These are phyloP conservation scores for Channa argus DNA, from an alignment of 2,113 vertebrate species.

Conservation along the genomic window DNA sequence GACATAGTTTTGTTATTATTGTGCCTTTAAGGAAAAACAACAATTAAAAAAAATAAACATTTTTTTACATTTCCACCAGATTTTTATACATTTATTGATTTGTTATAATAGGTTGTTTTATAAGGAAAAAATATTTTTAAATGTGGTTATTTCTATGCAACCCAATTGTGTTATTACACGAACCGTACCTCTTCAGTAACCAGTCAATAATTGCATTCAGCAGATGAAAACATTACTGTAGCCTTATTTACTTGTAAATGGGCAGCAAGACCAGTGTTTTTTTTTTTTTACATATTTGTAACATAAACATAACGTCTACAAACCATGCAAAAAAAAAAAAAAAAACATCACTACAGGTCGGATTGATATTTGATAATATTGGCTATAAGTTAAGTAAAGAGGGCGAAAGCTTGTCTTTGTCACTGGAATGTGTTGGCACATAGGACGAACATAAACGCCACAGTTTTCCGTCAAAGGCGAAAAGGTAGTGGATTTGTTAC, in stretches of 20 bases:
- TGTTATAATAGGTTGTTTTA: constrained; percentile 67
- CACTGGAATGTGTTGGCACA: constrained; percentile 76
- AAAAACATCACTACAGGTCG: constrained; percentile 9
- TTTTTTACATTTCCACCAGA: constrained; percentile 54
- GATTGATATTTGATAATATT: constrained; percentile 24
- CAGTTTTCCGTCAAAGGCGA: constrained; percentile 48
- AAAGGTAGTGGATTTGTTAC: constrained; percentile 28
- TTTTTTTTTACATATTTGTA: constrained; percentile 49
- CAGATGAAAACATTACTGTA: constrained; percentile 59
- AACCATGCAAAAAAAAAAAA: constrained; percentile 26
- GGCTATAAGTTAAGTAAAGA: constrained; percentile 29
- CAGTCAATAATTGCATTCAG: constrained; percentile 52
- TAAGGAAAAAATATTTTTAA: constrained; percentile 75
- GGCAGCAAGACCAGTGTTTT: constrained; percentile 42
- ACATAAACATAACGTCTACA: constrained; percentile 42
- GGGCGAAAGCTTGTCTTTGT: constrained; percentile 30
- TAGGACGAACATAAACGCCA: constrained; percentile 50
- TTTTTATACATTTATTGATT: constrained; percentile 66
- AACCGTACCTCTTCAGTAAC: constrained; percentile 50
- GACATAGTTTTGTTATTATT: constrained; percentile 52
- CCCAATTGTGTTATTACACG: constrained; percentile 46
- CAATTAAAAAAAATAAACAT: constrained; percentile 48
- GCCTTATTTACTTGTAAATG: constrained; percentile 61
- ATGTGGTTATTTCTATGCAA: constrained; percentile 77
- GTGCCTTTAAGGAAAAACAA: constrained; percentile 73